Evolutionary conservation across 2,113 vertebrate genomes (phyloP).

Genomic region (Tauraco erythrolophus): DNA sequence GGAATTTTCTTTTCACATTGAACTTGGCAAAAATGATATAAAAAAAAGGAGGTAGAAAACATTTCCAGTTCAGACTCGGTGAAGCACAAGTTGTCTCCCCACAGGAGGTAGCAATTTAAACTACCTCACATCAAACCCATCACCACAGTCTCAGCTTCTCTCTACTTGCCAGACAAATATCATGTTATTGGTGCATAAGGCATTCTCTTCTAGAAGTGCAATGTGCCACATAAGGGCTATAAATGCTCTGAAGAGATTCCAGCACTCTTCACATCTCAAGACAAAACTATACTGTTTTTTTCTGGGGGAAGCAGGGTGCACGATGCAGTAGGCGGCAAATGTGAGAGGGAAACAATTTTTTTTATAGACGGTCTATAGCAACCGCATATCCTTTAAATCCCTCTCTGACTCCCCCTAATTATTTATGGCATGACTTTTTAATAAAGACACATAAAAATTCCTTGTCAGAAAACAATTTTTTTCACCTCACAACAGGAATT

Average conservation of each 20-base stretch:
- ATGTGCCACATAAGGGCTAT: not conserved
- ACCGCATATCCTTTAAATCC: not conserved
- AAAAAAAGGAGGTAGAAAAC: not conserved
- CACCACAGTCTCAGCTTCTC: not conserved
- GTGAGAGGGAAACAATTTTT: not conserved
- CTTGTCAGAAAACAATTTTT: not conserved
- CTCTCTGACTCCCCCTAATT: rapidly evolving
- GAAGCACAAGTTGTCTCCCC: not conserved
- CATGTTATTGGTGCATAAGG: not conserved
- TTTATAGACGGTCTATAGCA: not conserved
- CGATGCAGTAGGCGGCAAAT: not conserved
- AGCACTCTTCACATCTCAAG: not conserved
- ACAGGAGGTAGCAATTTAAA: not conserved
- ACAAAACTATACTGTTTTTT: not conserved
- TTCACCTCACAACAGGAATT: not conserved
- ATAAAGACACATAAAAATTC: not conserved
- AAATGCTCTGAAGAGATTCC: not conserved
- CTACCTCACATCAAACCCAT: not conserved
- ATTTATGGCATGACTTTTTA: not conserved
- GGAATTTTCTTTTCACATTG: not conserved
- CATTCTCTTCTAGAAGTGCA: not conserved
- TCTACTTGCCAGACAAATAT: not conserved
- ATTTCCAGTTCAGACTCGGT: not conserved
- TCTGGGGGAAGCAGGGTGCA: not conserved
- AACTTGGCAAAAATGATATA: not conserved